Percentiles rank a stretch among this genome's conserved stretches.
phyloP scores from a whole-genome alignment of 2,888 invertebrate genomes.

The Lucinisca nassula region DNA sequence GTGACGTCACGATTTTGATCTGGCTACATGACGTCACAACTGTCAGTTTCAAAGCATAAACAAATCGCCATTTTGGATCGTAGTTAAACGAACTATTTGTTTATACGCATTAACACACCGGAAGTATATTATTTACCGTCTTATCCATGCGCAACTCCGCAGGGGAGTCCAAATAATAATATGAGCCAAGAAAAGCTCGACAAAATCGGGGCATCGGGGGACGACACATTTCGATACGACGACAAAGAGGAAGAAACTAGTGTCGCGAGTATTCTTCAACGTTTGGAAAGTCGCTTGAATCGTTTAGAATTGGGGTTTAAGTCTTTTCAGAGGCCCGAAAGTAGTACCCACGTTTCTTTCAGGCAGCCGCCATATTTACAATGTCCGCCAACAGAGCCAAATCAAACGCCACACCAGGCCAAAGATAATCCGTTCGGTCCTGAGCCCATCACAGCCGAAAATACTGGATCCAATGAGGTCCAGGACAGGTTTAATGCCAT shows the following conservation, averaged over 20 bases:
- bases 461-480: neutral
- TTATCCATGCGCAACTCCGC: conserved; percentile 3
- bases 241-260: neutral
- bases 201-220: neutral
- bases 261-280: neutral
- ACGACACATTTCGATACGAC: neutral
- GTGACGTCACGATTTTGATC: too few species aligned
- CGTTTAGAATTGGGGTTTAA: neutral
- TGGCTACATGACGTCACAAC: too few species aligned
- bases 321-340: neutral
- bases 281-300: neutral
- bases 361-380: neutral
- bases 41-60: too few species aligned
- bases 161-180: neutral
- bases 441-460: neutral
- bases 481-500: neutral
- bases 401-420: neutral
- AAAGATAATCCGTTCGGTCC: neutral
- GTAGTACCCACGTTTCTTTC: neutral
- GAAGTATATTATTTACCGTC: neutral
- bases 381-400: neutral
- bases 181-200: neutral
- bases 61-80: neutral
- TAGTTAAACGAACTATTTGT: conserved; percentile 1
- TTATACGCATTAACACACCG: neutral